Percentiles rank a stretch among this genome's conserved stretches.
Conservation (phyloP, 2,888 invertebrate genomes). For the Mechanitis mazaeus region DNA sequence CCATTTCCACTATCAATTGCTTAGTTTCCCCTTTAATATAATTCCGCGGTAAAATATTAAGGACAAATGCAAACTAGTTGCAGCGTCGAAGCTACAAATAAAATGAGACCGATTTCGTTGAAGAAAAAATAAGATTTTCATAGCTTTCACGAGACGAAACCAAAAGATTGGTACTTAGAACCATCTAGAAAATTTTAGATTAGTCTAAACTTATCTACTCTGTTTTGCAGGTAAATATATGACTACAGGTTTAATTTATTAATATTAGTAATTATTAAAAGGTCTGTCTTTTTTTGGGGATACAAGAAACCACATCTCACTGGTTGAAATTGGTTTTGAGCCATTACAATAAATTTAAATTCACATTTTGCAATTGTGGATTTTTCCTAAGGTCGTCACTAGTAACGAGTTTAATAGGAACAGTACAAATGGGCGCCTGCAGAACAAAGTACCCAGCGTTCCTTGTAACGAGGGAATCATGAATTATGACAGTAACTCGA, state of each 20-base stretch:
- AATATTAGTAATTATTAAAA: too few species aligned
- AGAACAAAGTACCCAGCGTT: slow-evolving; percentile 28
- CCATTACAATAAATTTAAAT: neutral
- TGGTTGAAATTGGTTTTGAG: too few species aligned
- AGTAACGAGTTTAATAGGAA: slow-evolving; percentile 30
- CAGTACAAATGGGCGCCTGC: slow-evolving; percentile 29
- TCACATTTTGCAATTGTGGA: slow-evolving; percentile 11
- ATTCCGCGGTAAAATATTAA: slow-evolving; percentile 50
- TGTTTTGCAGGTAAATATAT: too few species aligned
- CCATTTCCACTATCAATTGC: slow-evolving; percentile 75
- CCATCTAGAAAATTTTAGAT: too few species aligned
- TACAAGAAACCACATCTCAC: too few species aligned
- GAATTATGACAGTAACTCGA: slow-evolving; percentile 32
- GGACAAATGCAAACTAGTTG: slow-evolving; percentile 20
- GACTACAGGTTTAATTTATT: too few species aligned
- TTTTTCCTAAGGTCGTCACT: slow-evolving; percentile 18
- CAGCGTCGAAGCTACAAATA: neutral
- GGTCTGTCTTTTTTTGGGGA: too few species aligned
- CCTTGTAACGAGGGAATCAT: slow-evolving; percentile 30
- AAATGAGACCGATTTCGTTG: neutral
- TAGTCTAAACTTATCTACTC: too few species aligned
- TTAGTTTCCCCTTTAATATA: slow-evolving; percentile 72
- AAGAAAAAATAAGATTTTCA: neutral
- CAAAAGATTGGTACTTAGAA: too few species aligned
- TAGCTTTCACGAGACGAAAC: too few species aligned